A percentile compares a stretch with the other conserved stretches of the same genome.
Conservation (phyloP, 2,888 invertebrate species). For the Sphinx pinastri region DNA sequence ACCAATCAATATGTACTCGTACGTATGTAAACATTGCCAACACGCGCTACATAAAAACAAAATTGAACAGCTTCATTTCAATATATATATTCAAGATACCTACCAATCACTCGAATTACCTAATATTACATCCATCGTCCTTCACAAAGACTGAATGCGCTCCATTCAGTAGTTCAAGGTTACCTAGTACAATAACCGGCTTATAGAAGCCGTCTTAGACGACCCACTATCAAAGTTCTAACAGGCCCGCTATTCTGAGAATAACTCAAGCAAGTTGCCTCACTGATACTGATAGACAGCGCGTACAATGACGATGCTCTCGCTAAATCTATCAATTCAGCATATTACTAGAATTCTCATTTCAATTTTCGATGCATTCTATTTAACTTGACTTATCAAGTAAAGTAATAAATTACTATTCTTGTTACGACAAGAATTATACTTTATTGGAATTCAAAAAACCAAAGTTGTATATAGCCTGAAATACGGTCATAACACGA, state of each 20-base stretch:
- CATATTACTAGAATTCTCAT: not conserved
- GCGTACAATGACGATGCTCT: not conserved
- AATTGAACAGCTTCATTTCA: not conserved
- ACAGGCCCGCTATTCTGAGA: not conserved
- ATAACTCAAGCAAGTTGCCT: conserved; percentile 9
- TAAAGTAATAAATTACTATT: no score
- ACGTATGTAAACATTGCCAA: not conserved
- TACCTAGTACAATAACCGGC: conserved; percentile 16
- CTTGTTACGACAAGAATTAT: no score
- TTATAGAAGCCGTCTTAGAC: conserved; percentile 6
- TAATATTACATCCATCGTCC: not conserved
- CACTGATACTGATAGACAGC: not conserved
- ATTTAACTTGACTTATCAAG: no score
- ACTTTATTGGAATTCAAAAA: no score
- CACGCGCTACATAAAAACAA: not conserved
- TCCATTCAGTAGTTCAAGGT: conserved; percentile 8
- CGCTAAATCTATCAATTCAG: not conserved
- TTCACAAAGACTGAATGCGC: conserved; percentile 1
- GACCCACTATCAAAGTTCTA: conserved; percentile 16
- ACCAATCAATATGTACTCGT: not conserved
- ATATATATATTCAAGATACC: not conserved
- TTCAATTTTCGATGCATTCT: not conserved
- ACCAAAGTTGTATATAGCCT: no score
- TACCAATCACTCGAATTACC: not conserved
- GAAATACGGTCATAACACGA: no score